Evolutionary conservation across 2,888 invertebrate genomes (phyloP), one percentile per base, ranked within the genome.

Genomic region (Agrotis puta): DNA sequence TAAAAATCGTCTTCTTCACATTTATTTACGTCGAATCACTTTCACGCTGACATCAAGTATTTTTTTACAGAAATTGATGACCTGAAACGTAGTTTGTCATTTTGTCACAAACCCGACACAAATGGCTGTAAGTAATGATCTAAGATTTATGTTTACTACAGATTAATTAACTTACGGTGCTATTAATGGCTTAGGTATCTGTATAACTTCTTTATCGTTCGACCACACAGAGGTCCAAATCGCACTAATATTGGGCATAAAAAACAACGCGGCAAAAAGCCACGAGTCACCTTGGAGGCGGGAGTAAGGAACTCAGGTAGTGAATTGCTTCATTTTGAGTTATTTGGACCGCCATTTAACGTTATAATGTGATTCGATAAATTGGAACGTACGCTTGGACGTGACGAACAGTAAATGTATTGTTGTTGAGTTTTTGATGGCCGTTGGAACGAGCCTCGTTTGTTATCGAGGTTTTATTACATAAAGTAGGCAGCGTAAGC

Each of bases 291-390:
- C 95, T 96, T 95, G 94, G 89, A 89, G 89, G 89, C 88, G 90
- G 91, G 93, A 90, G 92, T 91, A 93, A 94, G 89, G 93, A 93
- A 92, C 94, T 92, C 95, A 96, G 95, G 96, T 95, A 95, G 95
- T 93, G 90, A 91, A 94, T 94, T 93, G 95, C 94, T 95, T 94
- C 91, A 95, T 95, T 93, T 92, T 90, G 89, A 92, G 88, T 88
- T 91, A 91, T 92, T 90, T 88, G 83, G 87, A 84, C 81, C 87
- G 76, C 62, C 77, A 74, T 86, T 83, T 83, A 85, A 83, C 77
- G 74, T 73, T 83, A 87, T 89, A 87, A 90, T 88, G 87, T 85
- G 86, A 87, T 88, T 88, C 87, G 89, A 88, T 87, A 88, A 90
- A 90, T 89, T 87, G 86, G 86, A 84, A 84, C 84, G 83, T 83